Evolutionary conservation across 2,113 vertebrate species (phyloP), one percentile per base, ranked within the genome.

Genomic region (Chlorodrepanis virens): DNA sequence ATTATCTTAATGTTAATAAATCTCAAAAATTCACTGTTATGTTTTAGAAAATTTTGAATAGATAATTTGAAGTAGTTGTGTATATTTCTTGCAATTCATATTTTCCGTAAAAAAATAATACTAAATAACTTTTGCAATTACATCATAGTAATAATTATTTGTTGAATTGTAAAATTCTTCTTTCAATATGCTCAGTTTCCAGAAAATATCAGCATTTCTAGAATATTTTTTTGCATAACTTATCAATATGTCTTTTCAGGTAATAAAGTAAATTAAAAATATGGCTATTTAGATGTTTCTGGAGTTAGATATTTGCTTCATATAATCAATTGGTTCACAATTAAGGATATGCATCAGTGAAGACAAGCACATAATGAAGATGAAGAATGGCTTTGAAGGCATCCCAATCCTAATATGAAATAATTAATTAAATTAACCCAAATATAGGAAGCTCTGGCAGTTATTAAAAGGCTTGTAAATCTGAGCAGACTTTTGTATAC

Each of bases 321-420:
- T 85, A 27, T 77, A 72, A 78, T 83, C 77, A 40, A 31, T 37
- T 83, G 88, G 12, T 89, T 93, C 50, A 59, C 70, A 79, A 72
- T 91, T 94, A 84, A 91, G 70, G 65, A 37, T 91, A 53, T 93
- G 31, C 78, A 79, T 94, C 65, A 72, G 29, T 83, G 70, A 94
- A 94, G 81, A 85, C 70, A 94, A 79, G 74, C 61, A 54, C 42
- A 60, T 94, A 96, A 94, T 91, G 87, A 96, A 96, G 89, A 89
- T 72, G 69, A 91, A 96, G 75, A 87, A 76, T 91, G 77, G 4
- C 91, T 89, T 20, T 68, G 78, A 76, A 91, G 40, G 83, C 42
- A 95, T 95, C 53, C 49, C 76, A 39, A 64, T 91, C 65, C 53
- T 91, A 94, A 95, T 91, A 84, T 79, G 77, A 89, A 94, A 82